Conservation (phyloP, 2,888 invertebrate genomes). For the Pachydiplax longipennis region DNA sequence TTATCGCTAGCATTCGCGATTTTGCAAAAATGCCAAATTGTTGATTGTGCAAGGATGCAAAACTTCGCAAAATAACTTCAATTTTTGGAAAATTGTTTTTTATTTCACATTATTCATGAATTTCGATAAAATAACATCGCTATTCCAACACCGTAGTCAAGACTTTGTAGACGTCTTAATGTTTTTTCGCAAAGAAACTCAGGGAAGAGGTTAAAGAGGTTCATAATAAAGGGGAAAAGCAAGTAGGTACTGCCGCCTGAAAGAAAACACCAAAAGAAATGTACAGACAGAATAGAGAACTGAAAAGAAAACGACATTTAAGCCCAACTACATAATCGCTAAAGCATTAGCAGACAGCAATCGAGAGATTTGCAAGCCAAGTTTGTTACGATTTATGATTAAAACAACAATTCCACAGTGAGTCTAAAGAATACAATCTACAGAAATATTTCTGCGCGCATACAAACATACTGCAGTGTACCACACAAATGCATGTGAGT, state of each 20-base stretch:
- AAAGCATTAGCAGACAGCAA: not conserved
- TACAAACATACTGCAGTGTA: not conserved
- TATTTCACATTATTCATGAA: no score
- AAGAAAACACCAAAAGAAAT: not conserved
- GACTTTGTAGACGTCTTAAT: no score
- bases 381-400: not conserved
- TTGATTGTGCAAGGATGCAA: no score
- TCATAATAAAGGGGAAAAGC: no score
- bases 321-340: not conserved
- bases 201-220: no score
- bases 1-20: no score
- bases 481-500: not conserved
- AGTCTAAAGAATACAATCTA: not conserved
- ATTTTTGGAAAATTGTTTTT: no score
- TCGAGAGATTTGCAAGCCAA: not conserved
- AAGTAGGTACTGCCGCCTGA: not conserved
- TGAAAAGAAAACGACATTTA: not conserved
- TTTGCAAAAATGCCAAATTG: no score
- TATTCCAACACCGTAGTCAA: no score
- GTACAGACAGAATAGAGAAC: not conserved
- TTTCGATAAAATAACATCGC: no score
- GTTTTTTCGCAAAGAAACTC: no score
- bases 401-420: not conserved
- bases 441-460: not conserved
- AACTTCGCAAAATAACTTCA: no score